These are phyloP conservation scores for Mercenaria mercenaria DNA, from an alignment of 1,140 invertebrate genomes.

Conservation along the genomic window DNA sequence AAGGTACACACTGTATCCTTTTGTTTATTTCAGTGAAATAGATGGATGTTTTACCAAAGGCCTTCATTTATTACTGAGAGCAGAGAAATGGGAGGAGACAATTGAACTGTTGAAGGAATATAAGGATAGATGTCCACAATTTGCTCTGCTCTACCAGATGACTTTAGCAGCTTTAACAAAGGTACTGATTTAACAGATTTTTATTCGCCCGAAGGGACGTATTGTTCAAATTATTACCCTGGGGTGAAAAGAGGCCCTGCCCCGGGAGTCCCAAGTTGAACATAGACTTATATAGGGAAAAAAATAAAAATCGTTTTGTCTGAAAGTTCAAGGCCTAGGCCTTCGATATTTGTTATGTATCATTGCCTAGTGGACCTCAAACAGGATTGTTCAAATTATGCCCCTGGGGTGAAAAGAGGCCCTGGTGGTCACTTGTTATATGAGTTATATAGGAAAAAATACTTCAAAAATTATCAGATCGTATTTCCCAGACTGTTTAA, in stretches of 20 bases:
- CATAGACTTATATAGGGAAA: not conserved
- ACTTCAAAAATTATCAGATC: no score
- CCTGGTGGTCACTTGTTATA: no score
- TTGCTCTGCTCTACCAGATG: conserved; percentile 30
- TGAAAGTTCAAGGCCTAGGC: no score
- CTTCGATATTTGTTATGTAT: not conserved
- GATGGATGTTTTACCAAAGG: conserved; percentile 17
- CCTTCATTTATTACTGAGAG: conserved; percentile 25
- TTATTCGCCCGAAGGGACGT: not conserved
- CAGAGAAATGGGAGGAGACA: conserved; percentile 31
- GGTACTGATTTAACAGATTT: not conserved
- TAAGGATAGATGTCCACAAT: conserved; percentile 33
- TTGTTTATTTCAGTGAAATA: conserved; percentile 42
- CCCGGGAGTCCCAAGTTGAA: not conserved
- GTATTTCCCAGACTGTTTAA: no score
- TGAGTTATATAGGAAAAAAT: no score
- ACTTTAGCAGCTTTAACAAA: conserved; percentile 32
- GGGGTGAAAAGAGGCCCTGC: no score
- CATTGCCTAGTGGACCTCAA: no score
- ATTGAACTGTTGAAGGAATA: conserved; percentile 15
- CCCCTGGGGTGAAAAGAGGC: no score
- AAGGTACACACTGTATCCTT: no score
- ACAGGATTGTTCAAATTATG: no score
- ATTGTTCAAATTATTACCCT: not conserved
- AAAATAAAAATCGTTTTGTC: not conserved